Evolutionary conservation across 2,888 invertebrate genomes (phyloP).

Genomic region (Eupithecia abbreviata): DNA sequence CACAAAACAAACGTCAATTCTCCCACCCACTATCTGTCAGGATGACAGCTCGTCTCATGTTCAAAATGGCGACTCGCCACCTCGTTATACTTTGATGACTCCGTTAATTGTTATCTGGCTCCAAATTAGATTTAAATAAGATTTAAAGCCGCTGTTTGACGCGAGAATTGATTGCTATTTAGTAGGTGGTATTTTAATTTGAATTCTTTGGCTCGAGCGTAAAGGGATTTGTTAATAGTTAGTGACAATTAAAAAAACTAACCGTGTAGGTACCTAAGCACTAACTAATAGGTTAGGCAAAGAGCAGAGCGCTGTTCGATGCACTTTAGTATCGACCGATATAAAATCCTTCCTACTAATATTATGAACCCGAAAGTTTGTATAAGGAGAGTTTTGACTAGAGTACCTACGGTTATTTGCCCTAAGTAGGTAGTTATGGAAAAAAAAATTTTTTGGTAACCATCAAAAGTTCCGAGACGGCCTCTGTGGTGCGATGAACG

Average conservation of each 20-base stretch:
- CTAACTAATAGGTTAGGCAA: neutral
- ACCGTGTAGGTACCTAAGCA: neutral
- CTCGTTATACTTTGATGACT: conserved; percentile 72
- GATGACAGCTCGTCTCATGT: conserved; percentile 52
- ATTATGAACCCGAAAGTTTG: too few species aligned
- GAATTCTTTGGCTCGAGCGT: conserved; percentile 39
- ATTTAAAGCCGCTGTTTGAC: conserved; percentile 32
- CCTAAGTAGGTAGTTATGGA: too few species aligned
- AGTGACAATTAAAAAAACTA: neutral
- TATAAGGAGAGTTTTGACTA: too few species aligned
- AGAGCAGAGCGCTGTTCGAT: neutral
- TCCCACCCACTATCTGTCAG: conserved; percentile 62
- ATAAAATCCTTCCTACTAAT: too few species aligned
- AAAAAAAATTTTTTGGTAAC: too few species aligned
- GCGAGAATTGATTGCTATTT: conserved; percentile 34
- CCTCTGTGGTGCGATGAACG: too few species aligned
- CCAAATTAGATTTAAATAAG: conserved; percentile 67
- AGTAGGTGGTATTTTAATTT: conserved; percentile 38
- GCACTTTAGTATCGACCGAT: neutral
- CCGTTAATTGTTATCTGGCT: conserved; percentile 76
- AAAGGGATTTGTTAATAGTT: conserved; percentile 8
- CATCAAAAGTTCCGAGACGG: too few species aligned
- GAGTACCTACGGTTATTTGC: too few species aligned
- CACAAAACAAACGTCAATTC: conserved; percentile 57
- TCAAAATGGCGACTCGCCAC: conserved; percentile 29